These are phyloP conservation scores for Caiman crocodilus DNA, from an alignment of 2,797 vertebrate species.

Conservation along the genomic window DNA sequence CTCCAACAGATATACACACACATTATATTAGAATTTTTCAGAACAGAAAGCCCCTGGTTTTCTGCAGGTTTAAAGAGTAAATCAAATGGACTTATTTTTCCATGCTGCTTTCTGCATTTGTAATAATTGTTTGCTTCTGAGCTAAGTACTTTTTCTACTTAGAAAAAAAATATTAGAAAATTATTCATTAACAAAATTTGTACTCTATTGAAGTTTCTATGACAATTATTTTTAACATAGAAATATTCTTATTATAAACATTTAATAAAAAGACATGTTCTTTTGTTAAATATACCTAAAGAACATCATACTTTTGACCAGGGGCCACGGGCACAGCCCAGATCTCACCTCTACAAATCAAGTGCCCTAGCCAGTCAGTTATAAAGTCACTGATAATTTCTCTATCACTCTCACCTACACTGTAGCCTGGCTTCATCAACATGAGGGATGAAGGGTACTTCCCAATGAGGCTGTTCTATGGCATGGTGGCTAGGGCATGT, in stretches of 20 bases:
- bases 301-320: too few species aligned
- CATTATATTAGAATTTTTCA: not conserved
- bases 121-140: conserved; percentile 1
- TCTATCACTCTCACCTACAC: too few species aligned
- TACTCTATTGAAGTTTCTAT: not conserved
- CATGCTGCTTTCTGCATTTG: not conserved
- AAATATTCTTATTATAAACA: not conserved
- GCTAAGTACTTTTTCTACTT: not conserved
- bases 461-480: too few species aligned
- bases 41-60: not conserved
- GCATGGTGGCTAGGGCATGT: too few species aligned
- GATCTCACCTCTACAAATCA: too few species aligned
- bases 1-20: not conserved
- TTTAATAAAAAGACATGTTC: not conserved
- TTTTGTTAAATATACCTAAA: too few species aligned
- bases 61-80: not conserved
- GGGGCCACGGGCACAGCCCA: too few species aligned
- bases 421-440: too few species aligned
- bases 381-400: too few species aligned
- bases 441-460: too few species aligned
- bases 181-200: not conserved
- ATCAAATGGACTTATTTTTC: not conserved
- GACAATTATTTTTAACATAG: not conserved
- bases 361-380: too few species aligned
- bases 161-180: not conserved